A percentile compares a stretch with the other conserved stretches of the same genome.
phyloP scores from a whole-genome alignment of 2,888 invertebrate species.

The Holacanthella duospinosa region DNA sequence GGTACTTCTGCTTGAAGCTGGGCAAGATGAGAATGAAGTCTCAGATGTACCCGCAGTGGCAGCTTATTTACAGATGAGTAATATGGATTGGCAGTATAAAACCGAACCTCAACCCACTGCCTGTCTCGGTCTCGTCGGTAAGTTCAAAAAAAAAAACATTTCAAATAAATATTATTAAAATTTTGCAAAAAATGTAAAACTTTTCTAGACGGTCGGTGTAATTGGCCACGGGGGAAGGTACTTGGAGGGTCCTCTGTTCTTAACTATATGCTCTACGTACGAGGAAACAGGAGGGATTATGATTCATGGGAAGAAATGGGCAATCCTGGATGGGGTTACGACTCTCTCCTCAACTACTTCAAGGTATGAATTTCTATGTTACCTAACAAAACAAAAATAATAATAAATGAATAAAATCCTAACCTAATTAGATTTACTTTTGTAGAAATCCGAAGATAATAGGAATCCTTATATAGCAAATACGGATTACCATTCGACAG shows the following conservation, averaged over 20 bases:
- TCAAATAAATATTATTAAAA: neutral
- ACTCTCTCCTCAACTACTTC: constrained; percentile 70
- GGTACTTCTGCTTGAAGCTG: constrained; percentile 69
- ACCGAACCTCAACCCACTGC: constrained; percentile 73
- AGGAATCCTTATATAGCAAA: constrained; percentile 74
- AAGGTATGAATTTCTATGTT: constrained; percentile 40
- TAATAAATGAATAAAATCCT: neutral
- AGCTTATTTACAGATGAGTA: constrained; percentile 72
- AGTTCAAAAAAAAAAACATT: too few relatives aligned
- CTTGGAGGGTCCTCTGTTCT: constrained; percentile 46
- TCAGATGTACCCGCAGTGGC: constrained; percentile 80
- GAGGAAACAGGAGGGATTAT: constrained; percentile 61
- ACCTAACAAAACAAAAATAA: neutral
- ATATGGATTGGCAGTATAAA: constrained; percentile 86
- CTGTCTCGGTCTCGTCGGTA: constrained; percentile 59
- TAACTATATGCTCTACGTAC: constrained; percentile 47
- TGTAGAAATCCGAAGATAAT: constrained; percentile 68
- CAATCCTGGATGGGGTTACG: constrained; percentile 77
- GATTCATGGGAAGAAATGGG: constrained; percentile 72
- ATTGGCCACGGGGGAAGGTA: constrained; percentile 90
- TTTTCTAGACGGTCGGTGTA: constrained; percentile 51
- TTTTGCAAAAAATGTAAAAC: neutral
- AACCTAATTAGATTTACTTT: neutral
- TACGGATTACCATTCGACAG: constrained; percentile 58
- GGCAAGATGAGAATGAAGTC: constrained; percentile 81